Percentiles rank a stretch among this genome's conserved stretches.
Evolutionary conservation across 2,888 invertebrate species (phyloP).

Genomic region (Empis stercorea): DNA sequence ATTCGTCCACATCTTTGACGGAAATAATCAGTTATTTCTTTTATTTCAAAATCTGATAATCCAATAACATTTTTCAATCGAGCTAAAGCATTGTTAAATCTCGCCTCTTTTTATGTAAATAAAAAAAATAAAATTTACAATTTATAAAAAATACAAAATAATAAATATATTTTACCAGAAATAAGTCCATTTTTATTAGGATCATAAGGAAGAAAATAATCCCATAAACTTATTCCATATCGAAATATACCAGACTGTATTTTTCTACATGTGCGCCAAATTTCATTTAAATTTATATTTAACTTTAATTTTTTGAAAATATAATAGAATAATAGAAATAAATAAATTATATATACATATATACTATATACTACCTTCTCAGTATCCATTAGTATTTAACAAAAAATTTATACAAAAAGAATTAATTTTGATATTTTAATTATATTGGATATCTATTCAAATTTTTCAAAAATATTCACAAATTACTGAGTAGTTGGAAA

Average conservation of each 20-base stretch:
- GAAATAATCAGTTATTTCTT: slow-evolving; percentile 64
- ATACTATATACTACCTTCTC: too few species aligned
- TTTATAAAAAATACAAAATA: neutral
- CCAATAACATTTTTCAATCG: slow-evolving; percentile 53
- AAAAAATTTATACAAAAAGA: too few species aligned
- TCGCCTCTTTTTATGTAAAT: slow-evolving; percentile 42
- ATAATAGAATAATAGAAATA: too few species aligned
- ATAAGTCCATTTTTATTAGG: slow-evolving; percentile 53
- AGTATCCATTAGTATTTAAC: too few species aligned
- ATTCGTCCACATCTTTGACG: slow-evolving; percentile 66
- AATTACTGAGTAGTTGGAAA: too few species aligned
- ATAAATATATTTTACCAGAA: slow-evolving; percentile 39
- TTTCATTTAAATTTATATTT: slow-evolving; percentile 41
- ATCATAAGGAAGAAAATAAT: slow-evolving; percentile 56
- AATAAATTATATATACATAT: too few species aligned
- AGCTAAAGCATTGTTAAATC: slow-evolving; percentile 57
- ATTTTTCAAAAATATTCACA: too few species aligned
- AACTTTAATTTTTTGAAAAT: too few species aligned
- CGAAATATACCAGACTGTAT: slow-evolving; percentile 62
- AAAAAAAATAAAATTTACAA: neutral
- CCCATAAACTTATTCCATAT: slow-evolving; percentile 56
- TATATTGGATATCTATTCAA: too few species aligned
- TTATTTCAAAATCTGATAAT: slow-evolving; percentile 56
- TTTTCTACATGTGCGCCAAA: slow-evolving; percentile 71
- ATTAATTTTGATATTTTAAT: too few species aligned